Base-by-base conservation (phyloP, 30 jellyfish, hydroid and myxozoan genomes). In the Hydractinia symbiolongicarpus region DNA sequence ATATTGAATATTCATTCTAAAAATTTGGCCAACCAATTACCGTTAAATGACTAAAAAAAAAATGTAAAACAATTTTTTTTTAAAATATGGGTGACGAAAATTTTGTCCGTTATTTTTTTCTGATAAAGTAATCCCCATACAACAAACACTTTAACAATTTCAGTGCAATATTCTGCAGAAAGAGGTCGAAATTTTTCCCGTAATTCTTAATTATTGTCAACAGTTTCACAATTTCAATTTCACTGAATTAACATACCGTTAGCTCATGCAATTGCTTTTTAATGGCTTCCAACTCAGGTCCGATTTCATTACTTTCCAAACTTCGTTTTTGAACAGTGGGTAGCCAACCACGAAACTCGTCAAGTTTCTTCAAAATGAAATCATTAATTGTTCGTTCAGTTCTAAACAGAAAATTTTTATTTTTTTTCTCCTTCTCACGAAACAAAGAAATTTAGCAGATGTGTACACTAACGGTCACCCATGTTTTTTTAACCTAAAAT, bases 221-320 rank as follows among this genome's bases (percentile, higher is more conserved):
- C 44, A 30, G 44, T 30, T 30, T 30, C 44, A 30, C 1, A 30
- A 1, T 30, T 30, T 30, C 44, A 30, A 30, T 30, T 30, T 30
- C 44, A 30, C 44, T 30, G 44, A 30, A 30, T 2, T 30, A 30
- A 30, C 93, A 66, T 80, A 91, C 98, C 56, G 77, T 87, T 88
- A 92, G 80, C 79, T 93, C 96, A 0, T 85, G 77, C n/a, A 93
- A 61, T 74, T 93, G 99, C 44, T 81, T 77, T 66, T 88, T 84
- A 78, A 93, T 80, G 62, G 95, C 73, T 85, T 66, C 76, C 52
- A 90, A 73, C 69, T 93, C 99, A 9, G 96, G 94, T 20, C 95
- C 98, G 8, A 76, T 77, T 55, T 86, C 89, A 40, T 78, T 86
- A 4, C 95, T 79, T 62, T 86, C 94, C 69, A 5, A 20, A 19